Evolutionary conservation across 2,113 vertebrate genomes (phyloP).

Genomic region (Callipepla californica): DNA sequence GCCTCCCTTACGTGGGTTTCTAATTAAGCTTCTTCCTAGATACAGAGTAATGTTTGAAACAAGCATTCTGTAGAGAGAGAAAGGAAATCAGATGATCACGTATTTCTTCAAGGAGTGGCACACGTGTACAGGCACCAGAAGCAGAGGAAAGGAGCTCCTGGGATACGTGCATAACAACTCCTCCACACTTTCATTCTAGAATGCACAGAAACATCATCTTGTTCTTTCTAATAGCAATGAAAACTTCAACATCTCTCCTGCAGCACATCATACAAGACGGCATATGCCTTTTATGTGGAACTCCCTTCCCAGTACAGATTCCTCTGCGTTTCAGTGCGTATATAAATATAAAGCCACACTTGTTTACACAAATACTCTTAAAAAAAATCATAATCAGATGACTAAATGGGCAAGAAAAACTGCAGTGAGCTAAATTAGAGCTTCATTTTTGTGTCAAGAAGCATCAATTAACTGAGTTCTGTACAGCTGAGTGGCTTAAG

Average conservation of each 20-base stretch:
- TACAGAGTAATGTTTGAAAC: slow-evolving; percentile 28
- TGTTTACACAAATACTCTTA: not conserved
- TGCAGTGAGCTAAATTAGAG: not conserved
- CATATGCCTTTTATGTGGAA: rapidly evolving
- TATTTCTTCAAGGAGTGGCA: slow-evolving; percentile 18
- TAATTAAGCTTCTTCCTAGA: slow-evolving; percentile 59
- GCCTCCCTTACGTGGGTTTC: slow-evolving; percentile 36
- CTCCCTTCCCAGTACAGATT: not conserved
- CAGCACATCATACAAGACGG: rapidly evolving
- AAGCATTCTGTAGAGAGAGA: slow-evolving; percentile 39
- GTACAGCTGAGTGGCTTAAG: slow-evolving; percentile 40
- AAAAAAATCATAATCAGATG: not conserved
- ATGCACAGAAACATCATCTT: not conserved
- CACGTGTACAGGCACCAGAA: slow-evolving; percentile 9
- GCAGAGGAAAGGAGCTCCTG: slow-evolving; percentile 20
- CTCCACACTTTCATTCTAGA: not conserved
- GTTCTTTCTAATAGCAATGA: not conserved
- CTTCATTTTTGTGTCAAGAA: slow-evolving; percentile 24
- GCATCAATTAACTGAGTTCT: slow-evolving; percentile 46
- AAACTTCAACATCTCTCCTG: slow-evolving; percentile 11
- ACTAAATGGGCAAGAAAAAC: slow-evolving; percentile 1
- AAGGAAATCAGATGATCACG: not conserved
- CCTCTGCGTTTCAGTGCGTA: not conserved
- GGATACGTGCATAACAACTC: not conserved
- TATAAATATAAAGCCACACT: not conserved